Evolutionary conservation across 2,797 vertebrate species (phyloP).

Genomic region (Lindbergichthys nudifrons): DNA sequence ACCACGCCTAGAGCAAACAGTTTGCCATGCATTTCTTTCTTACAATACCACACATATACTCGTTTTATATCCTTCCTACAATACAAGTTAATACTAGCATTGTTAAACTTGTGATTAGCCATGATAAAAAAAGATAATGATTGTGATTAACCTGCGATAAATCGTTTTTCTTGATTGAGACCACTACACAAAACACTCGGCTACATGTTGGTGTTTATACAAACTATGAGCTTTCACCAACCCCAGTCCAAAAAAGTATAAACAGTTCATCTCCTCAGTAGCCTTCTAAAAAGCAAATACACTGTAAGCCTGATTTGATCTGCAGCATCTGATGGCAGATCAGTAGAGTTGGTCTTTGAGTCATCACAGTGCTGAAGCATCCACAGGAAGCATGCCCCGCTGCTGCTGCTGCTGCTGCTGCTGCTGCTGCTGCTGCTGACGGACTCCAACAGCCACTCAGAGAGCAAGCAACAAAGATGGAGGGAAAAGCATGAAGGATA

Average conservation of each 20-base stretch:
- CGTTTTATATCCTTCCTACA: too few species aligned
- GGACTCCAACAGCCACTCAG: conserved; percentile 67
- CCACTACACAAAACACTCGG: neutral
- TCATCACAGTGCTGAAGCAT: conserved; percentile 27
- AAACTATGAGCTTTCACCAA: neutral
- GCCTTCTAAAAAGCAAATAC: conserved; percentile 2
- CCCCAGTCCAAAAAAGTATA: neutral
- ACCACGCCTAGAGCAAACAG: too few species aligned
- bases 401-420: conserved; percentile 62
- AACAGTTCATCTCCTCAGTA: neutral
- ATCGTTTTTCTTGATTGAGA: too few species aligned
- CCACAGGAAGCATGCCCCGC: conserved; percentile 49
- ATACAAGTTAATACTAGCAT: too few species aligned
- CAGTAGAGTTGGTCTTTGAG: conserved; percentile 36
- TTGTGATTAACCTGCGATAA: too few species aligned
- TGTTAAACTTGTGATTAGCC: too few species aligned
- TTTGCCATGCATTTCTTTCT: too few species aligned
- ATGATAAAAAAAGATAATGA: too few species aligned
- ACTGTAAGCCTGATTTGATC: neutral
- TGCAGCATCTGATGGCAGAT: conserved; percentile 15
- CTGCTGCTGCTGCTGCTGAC: conserved; percentile 61
- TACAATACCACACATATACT: too few species aligned
- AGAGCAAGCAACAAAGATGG: conserved; percentile 45
- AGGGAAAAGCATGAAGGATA: conserved; percentile 49
- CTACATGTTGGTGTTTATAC: neutral